phyloP scores from a whole-genome alignment of 2,113 vertebrate genomes.

The Pluvianellus socialis region DNA sequence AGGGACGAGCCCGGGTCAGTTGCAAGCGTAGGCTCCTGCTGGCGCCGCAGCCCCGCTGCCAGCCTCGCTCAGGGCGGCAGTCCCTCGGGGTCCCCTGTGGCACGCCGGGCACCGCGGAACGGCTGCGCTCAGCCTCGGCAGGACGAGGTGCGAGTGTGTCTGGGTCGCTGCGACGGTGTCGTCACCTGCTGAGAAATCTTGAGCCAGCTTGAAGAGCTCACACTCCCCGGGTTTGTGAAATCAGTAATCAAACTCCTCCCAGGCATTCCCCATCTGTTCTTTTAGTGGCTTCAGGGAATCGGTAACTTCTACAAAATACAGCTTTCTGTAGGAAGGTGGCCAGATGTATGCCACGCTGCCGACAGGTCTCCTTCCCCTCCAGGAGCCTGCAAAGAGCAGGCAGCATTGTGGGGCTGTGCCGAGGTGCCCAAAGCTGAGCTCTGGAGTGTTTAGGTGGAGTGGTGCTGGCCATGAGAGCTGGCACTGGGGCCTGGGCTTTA shows the following conservation, averaged over 20 bases:
- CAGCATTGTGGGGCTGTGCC: rapidly evolving
- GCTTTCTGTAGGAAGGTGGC: background rate
- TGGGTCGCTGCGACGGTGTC: background rate
- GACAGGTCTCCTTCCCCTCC: background rate
- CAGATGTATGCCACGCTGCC: background rate
- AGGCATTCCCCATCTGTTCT: background rate
- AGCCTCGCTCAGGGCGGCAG: background rate
- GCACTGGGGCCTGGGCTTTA: background rate
- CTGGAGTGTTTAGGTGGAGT: background rate
- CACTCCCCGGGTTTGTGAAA: background rate
- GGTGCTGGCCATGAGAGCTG: background rate
- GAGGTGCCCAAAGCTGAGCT: too few relatives aligned
- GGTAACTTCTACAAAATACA: background rate
- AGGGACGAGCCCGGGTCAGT: rapidly evolving
- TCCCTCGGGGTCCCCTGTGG: rapidly evolving
- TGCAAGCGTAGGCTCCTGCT: rapidly evolving
- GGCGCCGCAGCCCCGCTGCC: background rate
- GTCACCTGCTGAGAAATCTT: background rate
- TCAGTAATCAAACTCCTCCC: background rate
- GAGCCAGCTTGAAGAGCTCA: background rate
- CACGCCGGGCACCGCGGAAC: rapidly evolving
- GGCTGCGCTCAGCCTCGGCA: rapidly evolving
- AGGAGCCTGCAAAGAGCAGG: background rate
- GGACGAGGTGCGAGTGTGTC: background rate
- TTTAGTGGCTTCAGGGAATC: background rate